Evolutionary conservation across 2,797 vertebrate species (phyloP).

Genomic region (Cichlasoma orientale): DNA sequence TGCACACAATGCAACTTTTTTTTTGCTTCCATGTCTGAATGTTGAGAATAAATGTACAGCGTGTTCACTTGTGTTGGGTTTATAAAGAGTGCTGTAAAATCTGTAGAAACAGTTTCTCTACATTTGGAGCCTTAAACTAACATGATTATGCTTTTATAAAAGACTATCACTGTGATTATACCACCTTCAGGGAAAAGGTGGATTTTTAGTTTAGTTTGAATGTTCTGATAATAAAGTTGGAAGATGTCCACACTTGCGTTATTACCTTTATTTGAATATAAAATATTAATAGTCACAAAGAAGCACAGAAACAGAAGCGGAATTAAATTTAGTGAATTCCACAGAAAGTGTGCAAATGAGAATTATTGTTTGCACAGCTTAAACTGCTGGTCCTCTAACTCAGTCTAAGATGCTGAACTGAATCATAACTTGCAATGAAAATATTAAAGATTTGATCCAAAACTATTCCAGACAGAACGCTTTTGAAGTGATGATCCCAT

Average conservation of each 20-base stretch:
- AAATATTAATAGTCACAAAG: slow-evolving; percentile 49
- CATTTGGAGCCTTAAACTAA: slow-evolving; percentile 6
- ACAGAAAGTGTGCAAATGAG: not conserved
- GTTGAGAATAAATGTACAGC: not conserved
- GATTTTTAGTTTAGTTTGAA: not conserved
- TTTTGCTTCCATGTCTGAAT: not conserved
- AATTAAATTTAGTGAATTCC: slow-evolving; percentile 6
- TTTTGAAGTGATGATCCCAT: not conserved
- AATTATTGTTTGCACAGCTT: not conserved
- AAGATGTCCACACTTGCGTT: not conserved
- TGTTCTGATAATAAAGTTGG: slow-evolving; percentile 19
- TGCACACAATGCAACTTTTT: not conserved
- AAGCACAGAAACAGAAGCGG: slow-evolving; percentile 12
- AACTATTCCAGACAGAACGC: not conserved
- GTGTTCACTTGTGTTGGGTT: not conserved
- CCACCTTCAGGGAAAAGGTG: not conserved
- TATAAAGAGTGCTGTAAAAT: not conserved
- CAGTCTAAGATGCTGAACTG: not conserved
- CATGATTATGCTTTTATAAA: not conserved
- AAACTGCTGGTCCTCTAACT: not conserved
- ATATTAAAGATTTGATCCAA: not conserved
- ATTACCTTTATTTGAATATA: slow-evolving; percentile 15
- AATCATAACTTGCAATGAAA: not conserved
- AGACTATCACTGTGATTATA: not conserved
- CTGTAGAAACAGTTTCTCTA: not conserved